Base-by-base conservation (phyloP, 2,113 vertebrate genomes). In the Sitta europaea region DNA sequence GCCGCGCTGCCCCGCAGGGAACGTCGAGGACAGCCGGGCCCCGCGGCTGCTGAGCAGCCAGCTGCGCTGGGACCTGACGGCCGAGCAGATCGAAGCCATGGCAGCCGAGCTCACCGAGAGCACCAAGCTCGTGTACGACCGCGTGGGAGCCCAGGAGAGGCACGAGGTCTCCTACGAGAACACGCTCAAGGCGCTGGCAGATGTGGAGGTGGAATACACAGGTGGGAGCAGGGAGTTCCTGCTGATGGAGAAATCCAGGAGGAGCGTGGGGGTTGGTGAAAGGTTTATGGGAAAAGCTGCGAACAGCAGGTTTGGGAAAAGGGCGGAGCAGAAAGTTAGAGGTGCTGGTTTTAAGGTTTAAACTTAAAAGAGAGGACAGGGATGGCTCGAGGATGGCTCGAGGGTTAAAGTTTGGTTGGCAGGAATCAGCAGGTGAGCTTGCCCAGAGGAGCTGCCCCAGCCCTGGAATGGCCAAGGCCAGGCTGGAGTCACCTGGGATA, bases 191-290 rank as follows among this genome's bases (percentile, higher is more conserved):
- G 98, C 98, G 0, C 97, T 99, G 57, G 99, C 99, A 0, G 98
- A 99, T 4, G 99, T 99, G 80, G 99, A 99, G 89, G 99, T 99
- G 42, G 98, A 99, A 2, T 99, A 99, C 89, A 99, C 99, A 2
- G 99, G 99, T 99, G 48, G 33, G 43, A 45, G 9, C 7, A n/a
- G n/a, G n/a, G n/a, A n/a, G n/a, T n/a, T n/a, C n/a, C n/a, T n/a
- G n/a, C n/a, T n/a, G n/a, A n/a, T n/a, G n/a, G n/a, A n/a, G n/a
- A n/a, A n/a, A n/a, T n/a, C n/a, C n/a, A n/a, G n/a, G n/a, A n/a
- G n/a, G n/a, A n/a, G n/a, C n/a, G n/a, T n/a, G n/a, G n/a, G n/a
- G n/a, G n/a, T n/a, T n/a, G n/a, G n/a, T n/a, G n/a, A n/a, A 9
- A 8, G 4, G 6, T 50, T 53, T 53, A n/a, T n/a, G n/a, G n/a